Base-by-base conservation (phyloP, 2,888 invertebrate genomes). In the Diogma glabrata region DNA sequence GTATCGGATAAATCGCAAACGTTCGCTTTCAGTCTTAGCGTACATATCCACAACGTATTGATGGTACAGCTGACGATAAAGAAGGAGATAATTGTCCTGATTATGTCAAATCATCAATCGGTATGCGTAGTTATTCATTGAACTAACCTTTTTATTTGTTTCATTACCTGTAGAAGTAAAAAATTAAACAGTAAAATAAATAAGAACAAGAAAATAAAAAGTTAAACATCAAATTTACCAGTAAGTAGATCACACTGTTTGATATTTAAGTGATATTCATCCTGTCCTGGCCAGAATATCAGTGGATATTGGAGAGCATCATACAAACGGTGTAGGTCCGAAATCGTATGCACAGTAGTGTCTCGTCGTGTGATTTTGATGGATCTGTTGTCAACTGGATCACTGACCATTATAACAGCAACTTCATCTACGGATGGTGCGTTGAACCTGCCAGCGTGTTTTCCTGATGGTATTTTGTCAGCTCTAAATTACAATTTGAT, bases 301-400 rank as follows among this genome's bases (percentile, higher is more conserved):
- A 60, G 47, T 20, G 58, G 59, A 56, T 60, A 57, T 57, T 60
- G 59, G 16, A 60, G 57, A 50, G 56, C 58, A 50, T 56, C 54
- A 46, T 56, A 54, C 50, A 38, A 53, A 36, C 36, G 36, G 36
- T 36, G 3, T 36, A 36, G 16, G 16, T 16, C 36, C 16, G 16
- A 36, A 36, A 36, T 36, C 36, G 36, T 3, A 36, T 17, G 16
- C 10, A 53, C 53, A 50, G 23, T 50, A 45, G 19, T 33, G 48
- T 33, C 36, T 22, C 33, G 36, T 19, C 36, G 47, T 49, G 19
- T 48, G 16, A 48, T 30, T 33, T 33, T 20, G 9, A 48, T 48
- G 19, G 30, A 20, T 33, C 36, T 33, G 33, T 36, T 20, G n/a
- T n/a, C n/a, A n/a, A n/a, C 36, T 33, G 22, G 30, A 20, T 36